phyloP scores from a whole-genome alignment of 2,888 invertebrate genomes.

The Formica aserva region DNA sequence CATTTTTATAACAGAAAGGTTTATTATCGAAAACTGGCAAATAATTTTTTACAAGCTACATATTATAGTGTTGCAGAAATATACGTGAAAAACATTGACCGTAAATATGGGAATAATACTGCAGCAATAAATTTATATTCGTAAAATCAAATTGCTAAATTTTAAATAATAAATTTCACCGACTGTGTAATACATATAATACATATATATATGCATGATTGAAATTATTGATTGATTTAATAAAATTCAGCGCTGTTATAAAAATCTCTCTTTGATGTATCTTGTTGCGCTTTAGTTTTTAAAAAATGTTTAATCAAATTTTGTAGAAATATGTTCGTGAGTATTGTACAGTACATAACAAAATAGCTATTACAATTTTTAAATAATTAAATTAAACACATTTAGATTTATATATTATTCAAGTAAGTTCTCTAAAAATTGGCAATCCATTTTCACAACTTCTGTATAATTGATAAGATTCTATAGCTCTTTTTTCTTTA shows the following conservation, averaged over 20 bases:
- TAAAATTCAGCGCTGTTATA: neutral
- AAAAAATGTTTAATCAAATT: slow-evolving; percentile 8
- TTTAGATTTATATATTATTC: neutral
- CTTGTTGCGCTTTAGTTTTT: neutral
- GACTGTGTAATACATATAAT: neutral
- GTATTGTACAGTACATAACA: neutral
- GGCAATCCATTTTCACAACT: neutral
- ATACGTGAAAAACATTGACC: neutral
- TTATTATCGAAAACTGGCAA: neutral
- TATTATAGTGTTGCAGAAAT: neutral
- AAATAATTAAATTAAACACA: neutral
- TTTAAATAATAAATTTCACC: neutral
- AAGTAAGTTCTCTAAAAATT: neutral
- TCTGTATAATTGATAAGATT: neutral
- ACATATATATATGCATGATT: neutral
- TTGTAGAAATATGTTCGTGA: neutral
- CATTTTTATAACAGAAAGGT: neutral
- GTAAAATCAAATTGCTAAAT: neutral
- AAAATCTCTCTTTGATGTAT: neutral
- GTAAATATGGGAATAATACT: neutral
- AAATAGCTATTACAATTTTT: neutral
- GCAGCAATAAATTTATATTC: slow-evolving; percentile 14
- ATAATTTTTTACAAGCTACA: neutral
- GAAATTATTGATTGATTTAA: neutral
- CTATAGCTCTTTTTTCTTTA: neutral